These are phyloP conservation scores for Homarus gammarus DNA, from an alignment of 2,888 invertebrate species.

Conservation along the genomic window DNA sequence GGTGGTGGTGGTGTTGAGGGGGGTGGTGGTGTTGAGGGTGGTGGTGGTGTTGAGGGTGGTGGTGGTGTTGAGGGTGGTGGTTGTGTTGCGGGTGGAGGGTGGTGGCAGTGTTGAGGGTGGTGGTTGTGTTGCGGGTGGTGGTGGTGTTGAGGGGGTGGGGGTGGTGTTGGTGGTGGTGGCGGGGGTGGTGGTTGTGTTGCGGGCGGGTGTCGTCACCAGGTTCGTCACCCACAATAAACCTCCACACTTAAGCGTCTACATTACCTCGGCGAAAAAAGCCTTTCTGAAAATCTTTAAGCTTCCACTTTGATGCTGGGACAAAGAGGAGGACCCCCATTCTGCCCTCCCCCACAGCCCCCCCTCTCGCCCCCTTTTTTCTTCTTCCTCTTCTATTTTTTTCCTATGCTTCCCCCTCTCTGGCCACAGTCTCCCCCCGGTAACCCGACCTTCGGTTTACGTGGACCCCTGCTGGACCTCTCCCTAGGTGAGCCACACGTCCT, in stretches of 20 bases:
- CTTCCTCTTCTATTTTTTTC: constrained; percentile 4
- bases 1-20: too few relatives aligned
- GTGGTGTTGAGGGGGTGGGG: too few relatives aligned
- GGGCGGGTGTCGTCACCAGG: constrained; percentile 38
- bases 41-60: background rate
- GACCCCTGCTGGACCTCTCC: background rate
- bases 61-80: background rate
- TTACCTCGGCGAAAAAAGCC: constrained; percentile 63
- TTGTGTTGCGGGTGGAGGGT: too few relatives aligned
- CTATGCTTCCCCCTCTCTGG: background rate
- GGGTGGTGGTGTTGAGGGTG: too few relatives aligned
- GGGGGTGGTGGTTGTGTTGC: background rate
- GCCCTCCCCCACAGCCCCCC: background rate
- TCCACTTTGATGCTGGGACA: constrained; percentile 65
- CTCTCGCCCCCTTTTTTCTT: background rate
- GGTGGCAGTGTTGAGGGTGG: too few relatives aligned
- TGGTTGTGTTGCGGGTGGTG: too few relatives aligned
- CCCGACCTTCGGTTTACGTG: background rate
- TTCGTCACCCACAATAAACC: constrained; percentile 48
- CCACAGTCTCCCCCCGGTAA: background rate
- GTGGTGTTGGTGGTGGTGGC: background rate
- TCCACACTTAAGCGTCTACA: constrained; percentile 66
- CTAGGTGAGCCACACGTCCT: too few relatives aligned
- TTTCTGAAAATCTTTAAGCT: constrained; percentile 55
- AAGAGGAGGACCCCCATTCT: background rate